Evolutionary conservation across 2,888 invertebrate species (phyloP), one percentile per base, ranked within the genome.

Genomic region (Alcis repandata): DNA sequence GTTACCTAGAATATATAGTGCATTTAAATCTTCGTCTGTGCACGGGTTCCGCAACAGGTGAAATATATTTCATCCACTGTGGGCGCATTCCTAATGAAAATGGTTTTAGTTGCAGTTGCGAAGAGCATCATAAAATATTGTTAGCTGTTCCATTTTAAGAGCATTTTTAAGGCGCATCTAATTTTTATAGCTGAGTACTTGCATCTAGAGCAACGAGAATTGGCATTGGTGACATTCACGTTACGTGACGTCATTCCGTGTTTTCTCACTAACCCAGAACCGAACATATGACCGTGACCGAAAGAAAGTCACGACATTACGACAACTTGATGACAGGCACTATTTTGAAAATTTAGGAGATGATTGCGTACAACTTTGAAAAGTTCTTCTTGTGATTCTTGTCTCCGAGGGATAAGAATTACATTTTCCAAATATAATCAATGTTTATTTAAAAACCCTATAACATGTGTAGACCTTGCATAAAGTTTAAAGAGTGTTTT

Each of bases 71-170:
- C 73, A 65, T 70, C 73, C 73, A 72, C 73, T 69, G 72, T 63
- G 67, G 71, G 73, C 71, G 73, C 66, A 68, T 65, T 67, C 57
- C 78, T 79, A 79, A 80, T 80, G 77, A 70, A 78, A 82, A 78
- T 75, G 71, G 76, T 73, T 74, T 73, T 73, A 74, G 53, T 73
- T 73, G 56, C 38, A 62, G 71, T 76, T 75, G 69, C 72, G 73
- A 73, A 64, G 59, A 57, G 61, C 61, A 48, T 59, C 64, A 52
- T 59, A 43, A 63, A 63, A 60, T 56, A 60, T 32, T 38, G 43
- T 59, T 59, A 59, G 48, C 49, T 54, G 33, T 54, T 41, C 53
- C 48, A 59, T 58, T 58, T 59, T 46, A 48, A 59, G 43, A 60
- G 56, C 56, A 54, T 64, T 64, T 59, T 56, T 54, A 48, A 56